Conservation (phyloP, 2,888 invertebrate genomes). For the Platerodrilus igneus region DNA sequence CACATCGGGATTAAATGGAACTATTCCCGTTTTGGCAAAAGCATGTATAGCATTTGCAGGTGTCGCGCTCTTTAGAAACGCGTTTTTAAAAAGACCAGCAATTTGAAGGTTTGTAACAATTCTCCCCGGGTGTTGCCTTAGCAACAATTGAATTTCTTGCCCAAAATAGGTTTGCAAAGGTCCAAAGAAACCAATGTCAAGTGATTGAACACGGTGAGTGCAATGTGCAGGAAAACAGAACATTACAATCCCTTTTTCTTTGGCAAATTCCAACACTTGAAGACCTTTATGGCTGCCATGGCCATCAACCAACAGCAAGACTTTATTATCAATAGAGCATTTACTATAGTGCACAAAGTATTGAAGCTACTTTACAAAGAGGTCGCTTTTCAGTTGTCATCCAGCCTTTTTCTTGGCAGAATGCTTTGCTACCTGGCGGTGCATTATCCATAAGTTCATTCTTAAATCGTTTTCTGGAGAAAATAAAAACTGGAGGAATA, state of each 20-base stretch:
- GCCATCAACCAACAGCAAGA: constrained; percentile 34
- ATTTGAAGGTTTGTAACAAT: constrained; percentile 6
- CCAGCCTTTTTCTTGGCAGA: constrained; percentile 5
- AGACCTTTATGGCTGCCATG: constrained; percentile 30
- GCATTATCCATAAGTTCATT: constrained; percentile 36
- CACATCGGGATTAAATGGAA: constrained; percentile 2
- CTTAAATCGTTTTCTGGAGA: too few relatives aligned
- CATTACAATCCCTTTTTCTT: constrained; percentile 38
- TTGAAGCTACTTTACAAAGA: constrained; percentile 29
- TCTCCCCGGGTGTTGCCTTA: too few relatives aligned
- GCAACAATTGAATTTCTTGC: too few relatives aligned
- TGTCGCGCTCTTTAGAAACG: constrained; percentile 4
- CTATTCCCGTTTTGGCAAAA: constrained; percentile 3
- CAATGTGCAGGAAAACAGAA: too few relatives aligned
- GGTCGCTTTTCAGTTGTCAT: constrained; percentile 2
- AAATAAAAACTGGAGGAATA: constrained; percentile 3
- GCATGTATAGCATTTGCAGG: too few relatives aligned
- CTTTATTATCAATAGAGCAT: constrained; percentile 18
- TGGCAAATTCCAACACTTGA: constrained; percentile 32
- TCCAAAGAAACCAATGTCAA: constrained; percentile 7
- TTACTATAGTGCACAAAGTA: constrained; percentile 15
- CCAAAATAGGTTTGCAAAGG: constrained; percentile 7
- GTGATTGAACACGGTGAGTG: constrained; percentile 4
- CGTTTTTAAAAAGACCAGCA: constrained; percentile 5
- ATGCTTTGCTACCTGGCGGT: constrained; percentile 30